Percentiles rank a stretch among this genome's conserved stretches.
phyloP scores from a whole-genome alignment of 2,797 vertebrate species.

The Adelosebastes latens region DNA sequence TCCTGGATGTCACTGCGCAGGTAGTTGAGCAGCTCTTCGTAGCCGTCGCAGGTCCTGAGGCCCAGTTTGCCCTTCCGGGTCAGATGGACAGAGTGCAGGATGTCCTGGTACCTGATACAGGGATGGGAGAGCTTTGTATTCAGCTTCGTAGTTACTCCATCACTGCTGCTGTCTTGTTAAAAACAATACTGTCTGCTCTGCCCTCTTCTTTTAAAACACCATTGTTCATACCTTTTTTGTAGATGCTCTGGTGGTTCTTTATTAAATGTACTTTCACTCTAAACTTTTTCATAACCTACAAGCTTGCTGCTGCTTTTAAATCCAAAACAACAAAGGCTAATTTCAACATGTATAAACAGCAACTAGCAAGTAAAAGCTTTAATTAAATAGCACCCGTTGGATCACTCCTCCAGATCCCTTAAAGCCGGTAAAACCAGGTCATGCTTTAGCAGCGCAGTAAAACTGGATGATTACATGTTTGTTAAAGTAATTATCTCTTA shows the following conservation, averaged over 20 bases:
- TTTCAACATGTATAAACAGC: not conserved
- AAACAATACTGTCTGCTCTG: not conserved
- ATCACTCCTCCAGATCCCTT: not conserved
- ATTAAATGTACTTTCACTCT: not conserved
- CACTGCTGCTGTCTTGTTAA: not conserved
- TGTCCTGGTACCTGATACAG: slow-evolving; percentile 90
- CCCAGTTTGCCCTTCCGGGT: slow-evolving; percentile 89
- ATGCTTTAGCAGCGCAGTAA: not conserved
- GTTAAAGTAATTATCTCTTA: not conserved
- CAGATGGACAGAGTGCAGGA: slow-evolving; percentile 92
- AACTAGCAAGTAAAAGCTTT: not conserved
- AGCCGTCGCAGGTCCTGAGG: slow-evolving; percentile 91
- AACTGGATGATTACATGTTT: not conserved
- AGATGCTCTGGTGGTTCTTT: not conserved
- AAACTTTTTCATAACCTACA: not conserved
- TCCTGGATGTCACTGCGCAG: slow-evolving; percentile 94
- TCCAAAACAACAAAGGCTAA: not conserved
- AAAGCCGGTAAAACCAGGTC: not conserved
- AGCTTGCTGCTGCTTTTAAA: not conserved
- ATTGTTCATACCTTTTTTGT: not conserved
- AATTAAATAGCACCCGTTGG: not conserved
- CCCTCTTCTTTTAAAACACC: not conserved
- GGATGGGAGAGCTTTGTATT: not conserved
- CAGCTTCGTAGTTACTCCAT: not conserved
- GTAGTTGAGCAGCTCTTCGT: slow-evolving; percentile 91